Evolutionary conservation across 2,113 vertebrate genomes (phyloP).

Genomic region (Oncorhynchus masou): DNA sequence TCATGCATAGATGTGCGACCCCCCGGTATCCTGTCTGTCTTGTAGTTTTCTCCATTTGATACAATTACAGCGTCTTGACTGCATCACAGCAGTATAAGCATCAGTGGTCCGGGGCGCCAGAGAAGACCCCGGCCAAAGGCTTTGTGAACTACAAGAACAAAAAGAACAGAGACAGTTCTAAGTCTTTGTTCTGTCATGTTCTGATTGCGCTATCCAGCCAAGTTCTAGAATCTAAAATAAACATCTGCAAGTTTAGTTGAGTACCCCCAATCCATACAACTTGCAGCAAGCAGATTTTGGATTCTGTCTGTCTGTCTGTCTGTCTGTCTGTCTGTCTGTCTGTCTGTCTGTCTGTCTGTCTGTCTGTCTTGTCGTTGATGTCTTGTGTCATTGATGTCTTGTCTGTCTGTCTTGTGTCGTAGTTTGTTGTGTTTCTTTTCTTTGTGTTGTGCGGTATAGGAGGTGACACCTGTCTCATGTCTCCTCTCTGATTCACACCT

Average conservation of each 20-base stretch:
- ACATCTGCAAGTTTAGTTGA: slow-evolving; percentile 55
- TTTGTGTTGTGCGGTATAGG: slow-evolving; percentile 43
- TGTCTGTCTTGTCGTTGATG: too few species aligned
- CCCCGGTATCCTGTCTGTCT: slow-evolving; percentile 33
- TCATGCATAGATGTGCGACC: slow-evolving; percentile 34
- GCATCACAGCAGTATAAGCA: slow-evolving; percentile 42
- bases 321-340: too few species aligned
- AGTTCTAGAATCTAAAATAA: slow-evolving; percentile 44
- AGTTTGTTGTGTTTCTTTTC: slow-evolving; percentile 44
- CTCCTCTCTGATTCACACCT: slow-evolving; percentile 52
- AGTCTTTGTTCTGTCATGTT: slow-evolving; percentile 50
- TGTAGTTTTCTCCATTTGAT: slow-evolving; percentile 37
- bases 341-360: too few species aligned
- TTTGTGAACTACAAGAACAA: slow-evolving; percentile 50
- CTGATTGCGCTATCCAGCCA: slow-evolving; percentile 50
- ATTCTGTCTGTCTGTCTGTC: not conserved
- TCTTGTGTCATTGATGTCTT: slow-evolving; percentile 5
- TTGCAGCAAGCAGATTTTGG: not conserved
- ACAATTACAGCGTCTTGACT: slow-evolving; percentile 52
- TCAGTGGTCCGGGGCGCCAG: slow-evolving; percentile 30
- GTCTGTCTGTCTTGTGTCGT: slow-evolving; percentile 21
- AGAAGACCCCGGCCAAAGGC: slow-evolving; percentile 51
- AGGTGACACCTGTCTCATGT: slow-evolving; percentile 52
- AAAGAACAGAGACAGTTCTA: slow-evolving; percentile 37
- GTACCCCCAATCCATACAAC: slow-evolving; percentile 3